phyloP scores from a whole-genome alignment of 2,113 vertebrate species.

The Myrmecophaga tridactyla region DNA sequence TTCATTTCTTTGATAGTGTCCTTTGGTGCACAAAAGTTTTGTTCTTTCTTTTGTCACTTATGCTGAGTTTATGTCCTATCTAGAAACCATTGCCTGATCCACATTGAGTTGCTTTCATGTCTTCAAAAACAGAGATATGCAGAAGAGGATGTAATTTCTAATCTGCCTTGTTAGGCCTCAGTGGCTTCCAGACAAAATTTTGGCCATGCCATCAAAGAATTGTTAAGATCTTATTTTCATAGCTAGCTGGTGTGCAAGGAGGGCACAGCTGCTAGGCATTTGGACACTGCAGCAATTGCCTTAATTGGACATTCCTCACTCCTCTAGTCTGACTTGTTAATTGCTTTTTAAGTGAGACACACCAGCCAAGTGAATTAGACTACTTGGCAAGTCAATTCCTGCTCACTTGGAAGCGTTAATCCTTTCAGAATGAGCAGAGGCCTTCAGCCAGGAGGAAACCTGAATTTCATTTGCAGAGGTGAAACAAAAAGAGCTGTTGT shows the following conservation, averaged over 20 bases:
- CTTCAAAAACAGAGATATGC: not conserved
- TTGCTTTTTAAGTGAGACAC: slow-evolving; percentile 73
- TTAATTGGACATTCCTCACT: slow-evolving; percentile 69
- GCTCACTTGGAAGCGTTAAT: slow-evolving; percentile 69
- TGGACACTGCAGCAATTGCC: slow-evolving; percentile 51
- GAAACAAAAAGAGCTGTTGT: slow-evolving; percentile 32
- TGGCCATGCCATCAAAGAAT: slow-evolving; percentile 16
- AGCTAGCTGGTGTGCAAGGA: not conserved
- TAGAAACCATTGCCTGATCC: not conserved
- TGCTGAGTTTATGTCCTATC: not conserved
- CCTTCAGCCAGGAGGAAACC: slow-evolving; percentile 55
- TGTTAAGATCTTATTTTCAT: slow-evolving; percentile 41
- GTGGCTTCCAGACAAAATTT: slow-evolving; percentile 17
- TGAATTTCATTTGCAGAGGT: slow-evolving; percentile 37
- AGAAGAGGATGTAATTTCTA: not conserved
- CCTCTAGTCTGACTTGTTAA: slow-evolving; percentile 69
- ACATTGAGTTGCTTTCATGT: not conserved
- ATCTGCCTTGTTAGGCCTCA: not conserved
- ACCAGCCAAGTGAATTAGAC: slow-evolving; percentile 72
- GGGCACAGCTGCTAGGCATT: slow-evolving; percentile 60
- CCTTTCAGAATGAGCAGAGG: slow-evolving; percentile 65
- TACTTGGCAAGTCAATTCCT: slow-evolving; percentile 63
- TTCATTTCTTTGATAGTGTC: not conserved
- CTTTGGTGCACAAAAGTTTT: not conserved
- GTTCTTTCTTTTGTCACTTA: not conserved